These are phyloP conservation scores for Drosophila buzzatii DNA, from an alignment of 2,888 invertebrate species.

Conservation along the genomic window DNA sequence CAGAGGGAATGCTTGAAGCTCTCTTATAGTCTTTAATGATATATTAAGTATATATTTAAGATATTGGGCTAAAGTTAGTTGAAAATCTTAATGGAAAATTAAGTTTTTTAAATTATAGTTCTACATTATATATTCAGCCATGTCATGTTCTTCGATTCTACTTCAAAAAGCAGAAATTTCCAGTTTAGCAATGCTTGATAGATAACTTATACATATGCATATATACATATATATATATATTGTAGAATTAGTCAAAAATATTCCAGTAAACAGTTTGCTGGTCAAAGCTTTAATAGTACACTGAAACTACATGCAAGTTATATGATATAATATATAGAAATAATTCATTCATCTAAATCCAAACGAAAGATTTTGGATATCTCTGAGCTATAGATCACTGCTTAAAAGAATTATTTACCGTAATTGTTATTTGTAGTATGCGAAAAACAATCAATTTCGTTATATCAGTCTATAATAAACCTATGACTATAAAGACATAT, in stretches of 20 bases:
- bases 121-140: background rate
- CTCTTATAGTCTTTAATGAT: too few species aligned
- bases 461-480: conserved; percentile 1
- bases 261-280: background rate
- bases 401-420: background rate
- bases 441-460: background rate
- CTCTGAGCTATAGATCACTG: background rate
- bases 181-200: background rate
- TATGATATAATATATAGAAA: background rate
- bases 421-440: background rate
- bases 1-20: too few species aligned
- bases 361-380: background rate
- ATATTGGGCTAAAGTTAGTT: too few species aligned
- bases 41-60: too few species aligned
- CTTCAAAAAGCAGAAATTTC: background rate
- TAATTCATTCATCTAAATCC: background rate
- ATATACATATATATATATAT: background rate
- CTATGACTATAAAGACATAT: background rate
- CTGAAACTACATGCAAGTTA: background rate
- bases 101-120: background rate
- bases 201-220: background rate
- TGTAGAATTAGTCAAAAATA: background rate
- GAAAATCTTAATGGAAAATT: background rate
- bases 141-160: background rate
- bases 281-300: background rate